Base-by-base conservation (phyloP, 2,797 vertebrate genomes). In the Oophaga sylvatica region DNA sequence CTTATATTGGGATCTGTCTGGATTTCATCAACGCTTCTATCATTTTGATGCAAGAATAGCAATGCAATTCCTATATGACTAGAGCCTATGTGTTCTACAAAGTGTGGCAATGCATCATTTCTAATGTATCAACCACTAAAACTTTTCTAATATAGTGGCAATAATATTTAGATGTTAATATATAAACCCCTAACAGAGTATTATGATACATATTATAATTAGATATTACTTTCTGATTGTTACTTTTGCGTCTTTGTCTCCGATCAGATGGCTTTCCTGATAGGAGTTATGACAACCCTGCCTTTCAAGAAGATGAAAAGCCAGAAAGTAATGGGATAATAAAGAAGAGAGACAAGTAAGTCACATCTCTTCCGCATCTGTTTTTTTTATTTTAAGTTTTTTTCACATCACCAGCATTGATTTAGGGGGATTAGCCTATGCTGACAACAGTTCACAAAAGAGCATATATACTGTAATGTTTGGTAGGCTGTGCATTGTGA, bases 291-390 rank as follows among this genome's bases (percentile, higher is more conserved):
- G 78, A 85, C 31, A 86, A 89, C 71, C 79, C 87, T 77, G 62
- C 71, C 45, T 89, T 86, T 86, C 83, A 89, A 41, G 29, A 82
- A 59, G 87, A 85, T 76, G 78, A 83, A 83, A 78, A 76, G 41
- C 67, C 80, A 45, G 86, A 19, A 75, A 81, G 71, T 56, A 81
- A 87, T 76, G 86, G 80, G n/a, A 75, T 65, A 71, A 81, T 73
- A 80, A 75, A 87, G 31, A 8, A 57, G 84, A 59, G 1, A 70
- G 53, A 70, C 63, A 86, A 45, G 84, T 86, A 86, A 68, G 84
- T 22, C 26, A 57, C 63, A 81, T 70, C 67, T 48, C 48, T 76
- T 76, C 60, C 35, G 35, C 31, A 85, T 63, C 59, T 26, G 9
- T 73, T 26, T 63, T 35, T 35, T 2, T 35, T 35, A 35, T 35